A percentile compares a stretch with the other conserved stretches of the same genome.
Evolutionary conservation across 2,888 invertebrate genomes (phyloP).

Genomic region (Eristalinus aeneus): DNA sequence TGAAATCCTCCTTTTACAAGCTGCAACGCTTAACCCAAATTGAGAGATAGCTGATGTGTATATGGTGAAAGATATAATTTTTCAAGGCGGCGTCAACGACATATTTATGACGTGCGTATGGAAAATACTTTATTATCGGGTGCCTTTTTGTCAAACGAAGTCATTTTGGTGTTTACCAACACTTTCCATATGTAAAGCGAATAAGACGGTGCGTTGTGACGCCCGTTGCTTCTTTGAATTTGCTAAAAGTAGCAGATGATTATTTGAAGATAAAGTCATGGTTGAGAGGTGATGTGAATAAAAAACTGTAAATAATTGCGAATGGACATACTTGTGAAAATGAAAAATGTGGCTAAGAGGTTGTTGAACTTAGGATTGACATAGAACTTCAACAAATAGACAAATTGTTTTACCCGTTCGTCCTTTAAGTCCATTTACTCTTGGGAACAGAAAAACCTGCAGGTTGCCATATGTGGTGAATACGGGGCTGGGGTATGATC

Average conservation of each 20-base stretch:
- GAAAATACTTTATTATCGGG: conserved; percentile 11
- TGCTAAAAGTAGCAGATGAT: background rate
- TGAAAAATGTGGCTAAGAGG: too few relatives aligned
- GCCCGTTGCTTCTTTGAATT: background rate
- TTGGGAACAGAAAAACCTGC: too few relatives aligned
- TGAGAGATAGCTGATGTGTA: conserved; percentile 28
- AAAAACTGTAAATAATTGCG: background rate
- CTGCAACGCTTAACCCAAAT: background rate
- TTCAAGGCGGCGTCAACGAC: conserved; percentile 45
- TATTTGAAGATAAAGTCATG: background rate
- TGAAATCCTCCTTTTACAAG: background rate
- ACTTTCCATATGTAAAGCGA: background rate
- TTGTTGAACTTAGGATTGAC: too few relatives aligned
- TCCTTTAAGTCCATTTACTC: too few relatives aligned
- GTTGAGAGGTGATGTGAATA: too few relatives aligned
- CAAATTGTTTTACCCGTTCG: too few relatives aligned
- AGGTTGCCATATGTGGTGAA: too few relatives aligned
- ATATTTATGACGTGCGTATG: conserved; percentile 23
- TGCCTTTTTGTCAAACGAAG: background rate
- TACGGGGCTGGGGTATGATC: too few relatives aligned
- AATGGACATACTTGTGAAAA: background rate
- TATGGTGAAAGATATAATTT: conserved; percentile 2
- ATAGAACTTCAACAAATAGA: too few relatives aligned
- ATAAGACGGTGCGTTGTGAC: background rate
- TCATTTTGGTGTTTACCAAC: background rate